These are phyloP conservation scores for Homarus americanus DNA, from an alignment of 1,140 invertebrate genomes.

Conservation along the genomic window DNA sequence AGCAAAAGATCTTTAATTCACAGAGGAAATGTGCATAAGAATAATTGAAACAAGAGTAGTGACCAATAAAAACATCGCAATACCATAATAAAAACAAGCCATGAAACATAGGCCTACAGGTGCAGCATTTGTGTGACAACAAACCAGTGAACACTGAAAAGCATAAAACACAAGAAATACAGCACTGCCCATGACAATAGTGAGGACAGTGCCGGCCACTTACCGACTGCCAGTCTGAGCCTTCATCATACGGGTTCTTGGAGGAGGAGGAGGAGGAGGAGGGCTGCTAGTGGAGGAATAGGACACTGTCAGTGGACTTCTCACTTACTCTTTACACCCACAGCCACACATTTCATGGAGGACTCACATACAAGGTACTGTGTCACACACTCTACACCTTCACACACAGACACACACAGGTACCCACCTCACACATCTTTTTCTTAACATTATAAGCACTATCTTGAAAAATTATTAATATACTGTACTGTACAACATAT, in stretches of 20 bases:
- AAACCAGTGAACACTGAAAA: background rate
- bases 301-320: slow-evolving; percentile 64
- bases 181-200: slow-evolving; percentile 46
- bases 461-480: background rate
- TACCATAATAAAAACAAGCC: background rate
- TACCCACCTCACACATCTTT: too few relatives aligned
- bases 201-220: slow-evolving; percentile 52
- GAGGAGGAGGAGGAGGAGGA: slow-evolving; percentile 58
- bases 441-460: background rate
- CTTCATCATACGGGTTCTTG: slow-evolving; percentile 81
- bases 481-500: background rate
- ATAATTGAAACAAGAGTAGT: background rate
- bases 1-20: background rate
- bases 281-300: slow-evolving; percentile 65
- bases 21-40: background rate
- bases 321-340: slow-evolving; percentile 15
- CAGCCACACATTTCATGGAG: background rate
- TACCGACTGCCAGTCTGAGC: slow-evolving; percentile 84
- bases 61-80: background rate
- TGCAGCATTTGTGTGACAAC: background rate
- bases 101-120: background rate
- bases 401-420: too few relatives aligned
- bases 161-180: background rate
- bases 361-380: background rate
- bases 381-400: background rate